Evolutionary conservation across 35 echinoderm and acorn worm genomes (phyloP).

Genomic region (Ophiothrix spiculata): DNA sequence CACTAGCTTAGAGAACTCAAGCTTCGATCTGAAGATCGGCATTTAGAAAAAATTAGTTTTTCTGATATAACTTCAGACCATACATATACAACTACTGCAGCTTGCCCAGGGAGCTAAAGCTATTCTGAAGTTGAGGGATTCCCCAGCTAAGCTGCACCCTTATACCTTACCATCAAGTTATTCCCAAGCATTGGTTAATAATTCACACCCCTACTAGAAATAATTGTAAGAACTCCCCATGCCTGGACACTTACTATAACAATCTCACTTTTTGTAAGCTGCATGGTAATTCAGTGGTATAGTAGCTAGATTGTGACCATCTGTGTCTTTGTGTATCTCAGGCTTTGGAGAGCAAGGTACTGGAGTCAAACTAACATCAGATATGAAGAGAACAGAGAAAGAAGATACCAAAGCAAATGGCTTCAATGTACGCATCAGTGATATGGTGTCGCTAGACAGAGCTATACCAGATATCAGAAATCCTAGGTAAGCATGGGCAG

Average conservation of each 20-base stretch:
- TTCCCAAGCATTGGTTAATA: not conserved
- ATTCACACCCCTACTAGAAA: not conserved
- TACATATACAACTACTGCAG: no score
- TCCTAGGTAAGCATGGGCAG: conserved; percentile 51
- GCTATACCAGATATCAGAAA: conserved; percentile 83
- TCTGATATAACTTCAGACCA: no score
- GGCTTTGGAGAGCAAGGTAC: conserved; percentile 87
- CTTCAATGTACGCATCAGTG: conserved; percentile 83
- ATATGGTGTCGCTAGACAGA: conserved; percentile 88
- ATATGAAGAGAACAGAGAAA: conserved; percentile 61
- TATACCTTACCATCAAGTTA: no score
- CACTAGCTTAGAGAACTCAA: no score
- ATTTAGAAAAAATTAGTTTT: no score
- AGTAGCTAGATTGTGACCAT: not conserved
- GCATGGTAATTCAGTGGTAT: not conserved
- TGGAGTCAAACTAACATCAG: conserved; percentile 26
- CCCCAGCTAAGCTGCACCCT: no score
- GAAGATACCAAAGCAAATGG: conserved; percentile 77
- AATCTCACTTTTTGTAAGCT: not conserved
- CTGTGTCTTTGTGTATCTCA: conserved; percentile 18
- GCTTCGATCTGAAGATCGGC: no score
- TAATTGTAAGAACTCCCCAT: not conserved
- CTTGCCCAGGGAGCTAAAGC: no score
- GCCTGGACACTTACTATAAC: no score
- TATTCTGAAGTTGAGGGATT: no score